These are phyloP conservation scores for Saimiri boliviensis DNA, from an alignment of 2,113 vertebrate species.

Conservation along the genomic window DNA sequence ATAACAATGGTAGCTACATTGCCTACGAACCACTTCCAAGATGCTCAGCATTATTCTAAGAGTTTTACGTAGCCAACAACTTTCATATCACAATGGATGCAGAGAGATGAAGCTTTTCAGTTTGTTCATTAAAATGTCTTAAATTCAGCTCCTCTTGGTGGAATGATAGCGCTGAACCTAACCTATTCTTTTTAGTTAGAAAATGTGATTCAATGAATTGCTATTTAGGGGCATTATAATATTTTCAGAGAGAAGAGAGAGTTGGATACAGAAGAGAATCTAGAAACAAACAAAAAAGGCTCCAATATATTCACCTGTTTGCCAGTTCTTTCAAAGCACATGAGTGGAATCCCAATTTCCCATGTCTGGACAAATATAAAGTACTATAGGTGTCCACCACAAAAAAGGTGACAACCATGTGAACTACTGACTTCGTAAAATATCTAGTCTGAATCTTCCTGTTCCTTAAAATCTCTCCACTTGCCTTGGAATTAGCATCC, in stretches of 20 bases:
- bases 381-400: conserved; percentile 58
- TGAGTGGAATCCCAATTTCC: not conserved
- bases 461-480: not conserved
- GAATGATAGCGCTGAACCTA: not conserved
- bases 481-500: not conserved
- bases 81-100: not conserved
- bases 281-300: not conserved
- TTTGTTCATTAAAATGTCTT: not conserved
- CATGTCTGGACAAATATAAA: not conserved
- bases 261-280: not conserved
- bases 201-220: not conserved
- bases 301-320: not conserved
- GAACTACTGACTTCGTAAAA: conserved; percentile 75
- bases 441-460: not conserved
- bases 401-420: conserved; percentile 72
- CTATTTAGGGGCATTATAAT: not conserved
- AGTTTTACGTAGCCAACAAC: not conserved
- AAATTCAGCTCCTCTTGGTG: not conserved
- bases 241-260: not conserved
- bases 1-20: not conserved
- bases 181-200: not conserved
- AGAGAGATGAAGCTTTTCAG: not conserved
- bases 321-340: not conserved
- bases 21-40: not conserved
- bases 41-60: not conserved